Evolutionary conservation across 2,797 vertebrate genomes (phyloP), one percentile per base, ranked within the genome.

Genomic region (Ambastaia sidthimunki): DNA sequence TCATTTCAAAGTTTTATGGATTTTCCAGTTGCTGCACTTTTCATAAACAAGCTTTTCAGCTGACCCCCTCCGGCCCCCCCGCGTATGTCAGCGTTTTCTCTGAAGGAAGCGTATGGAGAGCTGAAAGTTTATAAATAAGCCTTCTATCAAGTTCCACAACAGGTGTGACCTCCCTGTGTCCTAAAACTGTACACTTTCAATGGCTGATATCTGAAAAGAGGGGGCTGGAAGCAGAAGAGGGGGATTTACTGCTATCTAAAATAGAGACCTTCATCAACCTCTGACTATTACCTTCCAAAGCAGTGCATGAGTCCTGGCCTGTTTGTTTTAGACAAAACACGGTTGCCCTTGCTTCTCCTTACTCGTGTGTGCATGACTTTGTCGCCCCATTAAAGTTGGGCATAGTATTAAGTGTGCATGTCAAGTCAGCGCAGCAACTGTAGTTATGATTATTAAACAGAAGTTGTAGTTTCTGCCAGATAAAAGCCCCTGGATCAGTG

Each of bases 121-220:
- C 95, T 94, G 96, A 97, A 99, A 97, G 96, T 99, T 98, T 99
- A 99, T 97, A 99, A 99, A 99, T 99, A 99, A 98, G 96, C 95
- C 98, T 98, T 99, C 97, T 97, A 98, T 99, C 97, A 99, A 98
- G 97, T 99, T 99, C 97, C 97, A 97, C 96, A 97, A 98, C 98
- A 99, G 97, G 97, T 99, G 98, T 97, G 97, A 97, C 96, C 97
- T 95, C 95, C 93, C 91, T 86, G 94, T 97, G 96, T 97, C 97
- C 97, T 96, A 99, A 99, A 99, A 98, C 97, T 95, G 94, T 97
- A 96, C 96, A 98, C 97, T 99, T 99, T 99, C 94, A 98, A 96
- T 87, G 88, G 89, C 82, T 73, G 80, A 89, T 86, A 85, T 90
- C 85, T 93, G 91, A 91, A 89, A 89, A 86, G 88, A 81, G 89